Base-by-base conservation (phyloP, 1,140 invertebrate genomes). In the Ceratosolen solmsi region DNA sequence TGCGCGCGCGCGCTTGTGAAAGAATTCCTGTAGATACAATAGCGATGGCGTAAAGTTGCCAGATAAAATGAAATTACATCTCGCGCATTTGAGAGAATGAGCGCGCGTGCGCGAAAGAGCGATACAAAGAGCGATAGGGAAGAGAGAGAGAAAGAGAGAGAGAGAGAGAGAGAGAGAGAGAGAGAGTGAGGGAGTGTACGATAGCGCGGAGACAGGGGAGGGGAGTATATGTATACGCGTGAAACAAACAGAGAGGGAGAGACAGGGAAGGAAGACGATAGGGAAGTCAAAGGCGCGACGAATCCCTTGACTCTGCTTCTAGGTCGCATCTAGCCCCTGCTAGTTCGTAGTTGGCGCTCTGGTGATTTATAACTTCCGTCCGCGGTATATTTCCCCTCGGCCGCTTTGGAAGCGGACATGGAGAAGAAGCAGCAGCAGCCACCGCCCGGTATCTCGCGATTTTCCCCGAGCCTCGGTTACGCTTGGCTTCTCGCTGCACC, bases 51-150 rank as follows among this genome's bases (percentile, higher is more conserved):
- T 63, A 54, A 49, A 30, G 36, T 78, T 76, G 83, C 58, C 78
- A 86, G 87, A 88, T 88, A 88, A 87, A 89, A 87, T 86, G 83
- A 87, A 89, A 89, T 89, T 88, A 86, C 86, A 68, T 74, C 72
- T 82, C 76, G 83, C 65, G 27, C 25, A 20, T 63, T 60, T 27
- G 4, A 27, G 56, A 41, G 33, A 46, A 33, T 41, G 30, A 0
- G 63, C 22, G n/a, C n/a, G 83, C 71, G 41, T 25, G 20, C 36
- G 4, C 4, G n/a, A 13, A 4, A 15, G 65, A 30, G 1, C 15
- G 41, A n/a, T n/a, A n/a, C n/a, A n/a, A n/a, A n/a, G n/a, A n/a
- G 80, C 63, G 82, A 84, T 13, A 13, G 5, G 41, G 5, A 5
- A 46, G 13, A 13, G 13, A 13, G 41, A 46, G 41, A 13, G 13